Conservation (phyloP, 2,888 invertebrate species). For the Rotaria macrura region DNA sequence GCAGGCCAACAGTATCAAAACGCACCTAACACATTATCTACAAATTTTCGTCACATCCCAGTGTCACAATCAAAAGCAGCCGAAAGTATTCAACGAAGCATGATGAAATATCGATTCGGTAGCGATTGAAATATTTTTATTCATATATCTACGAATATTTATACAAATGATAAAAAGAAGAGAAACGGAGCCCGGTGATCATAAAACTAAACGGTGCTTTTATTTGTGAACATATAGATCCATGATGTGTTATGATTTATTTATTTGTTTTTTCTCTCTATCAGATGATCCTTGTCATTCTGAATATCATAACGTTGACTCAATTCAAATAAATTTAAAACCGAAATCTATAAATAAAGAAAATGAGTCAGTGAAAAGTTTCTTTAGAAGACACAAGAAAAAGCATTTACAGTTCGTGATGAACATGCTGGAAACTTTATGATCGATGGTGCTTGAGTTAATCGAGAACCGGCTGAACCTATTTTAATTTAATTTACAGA, state of each 20-base stretch:
- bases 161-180: not conserved
- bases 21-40: not conserved
- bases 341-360: constrained; percentile 37
- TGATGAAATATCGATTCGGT: not conserved
- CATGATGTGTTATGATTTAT: too few relatives aligned
- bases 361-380: not conserved
- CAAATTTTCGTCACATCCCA: too few relatives aligned
- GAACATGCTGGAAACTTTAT: constrained; percentile 46
- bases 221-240: too few relatives aligned
- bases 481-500: not conserved
- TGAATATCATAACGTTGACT: constrained; percentile 36
- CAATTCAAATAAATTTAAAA: constrained; percentile 47
- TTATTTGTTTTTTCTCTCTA: not conserved
- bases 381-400: too few relatives aligned
- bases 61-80: not conserved
- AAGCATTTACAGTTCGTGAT: not conserved
- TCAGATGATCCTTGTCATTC: not conserved
- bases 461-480: constrained; percentile 41
- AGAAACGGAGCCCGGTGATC: too few relatives aligned
- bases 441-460: constrained; percentile 48
- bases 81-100: not conserved
- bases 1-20: not conserved
- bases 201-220: too few relatives aligned
- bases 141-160: too few relatives aligned
- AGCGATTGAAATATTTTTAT: not conserved